Evolutionary conservation across 1,140 invertebrate genomes (phyloP), one percentile per base, ranked within the genome.

Genomic region (Polypedilum pembai): DNA sequence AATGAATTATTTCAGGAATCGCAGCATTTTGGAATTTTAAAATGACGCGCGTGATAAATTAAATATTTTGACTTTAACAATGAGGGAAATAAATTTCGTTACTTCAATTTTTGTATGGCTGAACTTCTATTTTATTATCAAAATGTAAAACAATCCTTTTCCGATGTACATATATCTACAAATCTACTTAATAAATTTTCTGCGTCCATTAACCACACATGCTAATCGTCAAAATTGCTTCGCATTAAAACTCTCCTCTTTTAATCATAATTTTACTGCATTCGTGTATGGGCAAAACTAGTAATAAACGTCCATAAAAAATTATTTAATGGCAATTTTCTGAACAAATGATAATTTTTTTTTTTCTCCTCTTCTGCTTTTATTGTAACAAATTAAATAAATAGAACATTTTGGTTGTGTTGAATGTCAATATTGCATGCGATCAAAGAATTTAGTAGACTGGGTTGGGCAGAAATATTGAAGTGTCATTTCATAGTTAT

Each of bases 171-270:
- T 33, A 33, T 15, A 66, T 45, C 12, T 56, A 15, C 45, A 45
- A 8, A 45, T 45, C 7, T 56, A 69, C 65, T 69, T 5, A 33
- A 69, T 69, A 8, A 33, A 69, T 69, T 69, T 33, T 33, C 24
- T 33, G 24, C 24, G 65, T 18, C 65, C 65, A 69, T 69, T 18
- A 69, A 69, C 65, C 65, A 69, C 65, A 69, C 65, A 69, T 69
- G 65, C 65, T 69, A 69, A 69, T 69, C 17, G 65, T 69, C 20
- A 20, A 69, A 69, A 69, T 69, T 69, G 65, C 65, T 69, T 69
- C 45, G 10, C 45, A 56, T 56, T 56, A n/a, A 33, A 4, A 56
- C 45, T 56, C 45, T n/a, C 24, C 24, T 33, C 24, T 33, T 33
- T 33, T 33, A 33, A 33, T 33, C 24, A 33, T 33, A 33, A 33